Conservation (phyloP, 53 echinoderm and acorn worm species). For the Pentamera pediparva region DNA sequence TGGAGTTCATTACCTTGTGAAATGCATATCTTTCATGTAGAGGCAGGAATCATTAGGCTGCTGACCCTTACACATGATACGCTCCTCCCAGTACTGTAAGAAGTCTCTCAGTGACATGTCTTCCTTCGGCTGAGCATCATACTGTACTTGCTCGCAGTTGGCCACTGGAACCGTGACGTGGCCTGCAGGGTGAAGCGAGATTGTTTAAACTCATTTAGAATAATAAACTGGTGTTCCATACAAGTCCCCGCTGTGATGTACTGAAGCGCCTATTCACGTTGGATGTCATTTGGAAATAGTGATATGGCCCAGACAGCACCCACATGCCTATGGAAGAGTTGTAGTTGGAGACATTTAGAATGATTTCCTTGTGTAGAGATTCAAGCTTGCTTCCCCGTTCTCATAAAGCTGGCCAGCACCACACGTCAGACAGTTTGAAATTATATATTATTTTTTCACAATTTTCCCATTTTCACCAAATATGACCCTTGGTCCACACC, state of each 20-base stretch:
- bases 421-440: no score
- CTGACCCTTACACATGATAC: constrained; percentile 31
- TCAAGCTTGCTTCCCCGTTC: no score
- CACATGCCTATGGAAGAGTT: not conserved
- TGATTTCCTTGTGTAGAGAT: no score
- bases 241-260: no score
- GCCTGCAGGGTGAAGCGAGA: constrained; percentile 34
- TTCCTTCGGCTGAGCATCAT: constrained; percentile 79
- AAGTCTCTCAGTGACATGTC: constrained; percentile 62
- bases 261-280: no score
- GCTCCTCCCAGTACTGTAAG: constrained; percentile 58
- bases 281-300: not conserved
- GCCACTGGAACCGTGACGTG: constrained; percentile 76
- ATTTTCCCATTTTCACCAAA: no score
- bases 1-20: constrained; percentile 68
- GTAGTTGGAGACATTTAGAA: not conserved
- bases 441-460: no score
- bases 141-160: constrained; percentile 67
- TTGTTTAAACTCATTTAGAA: not conserved
- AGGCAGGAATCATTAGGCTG: constrained; percentile 48
- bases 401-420: no score
- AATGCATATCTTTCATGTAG: constrained; percentile 98
- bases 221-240: not conserved
- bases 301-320: not conserved
- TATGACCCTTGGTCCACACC: no score